These are phyloP conservation scores for Dipodomys merriami DNA, from an alignment of 2,113 vertebrate species.

Conservation along the genomic window DNA sequence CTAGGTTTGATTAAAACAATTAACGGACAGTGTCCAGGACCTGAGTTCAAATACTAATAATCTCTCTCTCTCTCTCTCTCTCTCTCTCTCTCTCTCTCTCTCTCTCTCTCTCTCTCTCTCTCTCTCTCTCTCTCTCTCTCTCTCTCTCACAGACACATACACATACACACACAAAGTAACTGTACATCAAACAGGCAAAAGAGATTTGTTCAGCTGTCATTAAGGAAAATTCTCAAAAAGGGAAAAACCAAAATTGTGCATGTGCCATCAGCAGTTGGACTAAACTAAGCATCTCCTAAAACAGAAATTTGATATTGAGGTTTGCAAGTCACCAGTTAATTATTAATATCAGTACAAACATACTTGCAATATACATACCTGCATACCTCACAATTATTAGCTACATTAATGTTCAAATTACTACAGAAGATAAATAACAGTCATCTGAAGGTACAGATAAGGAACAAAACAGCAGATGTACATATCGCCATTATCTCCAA, in stretches of 20 bases:
- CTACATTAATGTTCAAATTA: neutral
- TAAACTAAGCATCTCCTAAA: neutral
- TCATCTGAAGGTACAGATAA: neutral
- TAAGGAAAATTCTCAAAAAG: neutral
- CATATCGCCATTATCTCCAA: neutral
- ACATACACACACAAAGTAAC: neutral
- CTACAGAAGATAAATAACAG: neutral
- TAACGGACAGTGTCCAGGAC: too few species aligned
- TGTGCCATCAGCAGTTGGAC: neutral
- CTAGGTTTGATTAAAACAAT: too few species aligned
- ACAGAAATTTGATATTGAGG: neutral
- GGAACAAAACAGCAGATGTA: neutral
- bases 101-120: too few species aligned
- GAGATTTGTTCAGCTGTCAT: neutral
- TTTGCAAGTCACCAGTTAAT: neutral
- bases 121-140: too few species aligned
- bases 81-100: too few species aligned
- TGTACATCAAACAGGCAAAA: neutral
- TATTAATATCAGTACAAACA: neutral
- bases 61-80: too few species aligned
- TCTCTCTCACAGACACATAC: too few species aligned
- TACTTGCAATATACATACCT: neutral
- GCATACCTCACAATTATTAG: neutral
- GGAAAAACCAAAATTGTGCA: neutral
- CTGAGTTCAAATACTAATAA: too few species aligned